These are phyloP conservation scores for Hetaerina americana DNA, from an alignment of 1,140 invertebrate species.

Conservation along the genomic window DNA sequence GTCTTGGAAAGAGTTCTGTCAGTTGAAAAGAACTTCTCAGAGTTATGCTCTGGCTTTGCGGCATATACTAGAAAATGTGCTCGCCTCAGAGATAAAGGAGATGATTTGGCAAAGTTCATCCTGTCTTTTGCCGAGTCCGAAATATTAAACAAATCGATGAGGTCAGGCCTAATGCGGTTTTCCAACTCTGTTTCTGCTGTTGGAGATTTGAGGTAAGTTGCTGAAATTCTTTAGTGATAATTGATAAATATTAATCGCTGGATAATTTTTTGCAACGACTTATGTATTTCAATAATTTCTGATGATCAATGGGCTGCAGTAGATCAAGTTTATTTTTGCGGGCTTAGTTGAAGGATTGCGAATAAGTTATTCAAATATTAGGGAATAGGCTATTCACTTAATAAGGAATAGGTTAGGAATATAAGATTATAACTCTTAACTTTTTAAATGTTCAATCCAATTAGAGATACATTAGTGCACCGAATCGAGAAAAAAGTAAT, in stretches of 20 bases:
- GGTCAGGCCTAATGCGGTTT: slow-evolving; percentile 44
- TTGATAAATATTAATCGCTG: too few species aligned
- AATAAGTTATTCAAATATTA: too few species aligned
- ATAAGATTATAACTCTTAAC: too few species aligned
- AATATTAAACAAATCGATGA: slow-evolving; percentile 14
- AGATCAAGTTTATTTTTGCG: too few species aligned
- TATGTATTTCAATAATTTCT: too few species aligned
- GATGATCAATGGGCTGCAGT: too few species aligned
- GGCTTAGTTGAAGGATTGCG: too few species aligned
- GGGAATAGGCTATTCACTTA: too few species aligned
- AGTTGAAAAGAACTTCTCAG: slow-evolving; percentile 52
- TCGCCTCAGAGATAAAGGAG: slow-evolving; percentile 29
- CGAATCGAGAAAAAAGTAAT: slow-evolving; percentile 51
- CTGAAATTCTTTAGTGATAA: slow-evolving; percentile 4
- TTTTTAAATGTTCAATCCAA: too few species aligned
- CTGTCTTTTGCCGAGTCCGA: not conserved
- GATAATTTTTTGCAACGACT: too few species aligned
- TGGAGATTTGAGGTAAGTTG: slow-evolving; percentile 45
- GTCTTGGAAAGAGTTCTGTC: slow-evolving; percentile 53
- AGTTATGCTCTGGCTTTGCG: slow-evolving; percentile 49
- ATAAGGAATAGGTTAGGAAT: too few species aligned
- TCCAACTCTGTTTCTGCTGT: slow-evolving; percentile 48
- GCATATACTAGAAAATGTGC: slow-evolving; percentile 53
- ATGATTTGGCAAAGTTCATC: not conserved
- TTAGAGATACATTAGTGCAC: not conserved